These are phyloP conservation scores for Vespertilio murinus DNA, from an alignment of 2,797 vertebrate genomes.

Conservation along the genomic window DNA sequence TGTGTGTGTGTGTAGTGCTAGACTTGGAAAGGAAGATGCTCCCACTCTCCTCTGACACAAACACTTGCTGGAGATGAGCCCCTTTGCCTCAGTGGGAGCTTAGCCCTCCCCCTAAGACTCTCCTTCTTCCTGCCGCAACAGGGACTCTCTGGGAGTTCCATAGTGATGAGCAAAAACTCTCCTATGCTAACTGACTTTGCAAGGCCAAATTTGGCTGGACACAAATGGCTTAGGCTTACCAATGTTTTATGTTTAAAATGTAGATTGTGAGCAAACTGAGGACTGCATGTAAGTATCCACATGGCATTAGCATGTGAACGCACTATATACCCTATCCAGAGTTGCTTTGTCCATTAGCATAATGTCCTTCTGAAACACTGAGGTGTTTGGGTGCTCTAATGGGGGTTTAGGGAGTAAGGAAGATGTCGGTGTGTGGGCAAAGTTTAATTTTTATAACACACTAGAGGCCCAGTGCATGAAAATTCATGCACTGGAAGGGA, in stretches of 20 bases:
- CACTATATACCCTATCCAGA: neutral
- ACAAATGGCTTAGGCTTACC: neutral
- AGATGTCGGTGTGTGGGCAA: neutral
- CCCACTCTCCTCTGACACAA: neutral
- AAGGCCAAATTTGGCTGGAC: neutral
- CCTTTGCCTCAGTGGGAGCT: neutral
- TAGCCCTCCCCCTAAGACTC: rapidly evolving
- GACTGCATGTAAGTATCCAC: neutral
- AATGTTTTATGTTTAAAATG: neutral
- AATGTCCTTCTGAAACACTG: neutral
- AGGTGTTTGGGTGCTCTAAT: neutral
- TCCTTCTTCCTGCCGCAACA: rapidly evolving
- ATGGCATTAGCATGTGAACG: neutral
- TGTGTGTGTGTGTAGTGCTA: neutral
- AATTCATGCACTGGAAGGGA: no score
- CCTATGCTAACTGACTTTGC: neutral
- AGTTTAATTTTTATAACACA: neutral
- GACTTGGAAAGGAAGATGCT: neutral
- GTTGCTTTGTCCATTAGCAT: neutral
- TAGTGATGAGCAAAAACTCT: neutral
- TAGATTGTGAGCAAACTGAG: neutral
- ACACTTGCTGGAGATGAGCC: neutral
- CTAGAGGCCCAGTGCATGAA: no score
- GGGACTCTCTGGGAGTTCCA: neutral
- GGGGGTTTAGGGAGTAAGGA: neutral